Evolutionary conservation across 1,140 invertebrate species (phyloP).

Genomic region (Psix sp.): DNA sequence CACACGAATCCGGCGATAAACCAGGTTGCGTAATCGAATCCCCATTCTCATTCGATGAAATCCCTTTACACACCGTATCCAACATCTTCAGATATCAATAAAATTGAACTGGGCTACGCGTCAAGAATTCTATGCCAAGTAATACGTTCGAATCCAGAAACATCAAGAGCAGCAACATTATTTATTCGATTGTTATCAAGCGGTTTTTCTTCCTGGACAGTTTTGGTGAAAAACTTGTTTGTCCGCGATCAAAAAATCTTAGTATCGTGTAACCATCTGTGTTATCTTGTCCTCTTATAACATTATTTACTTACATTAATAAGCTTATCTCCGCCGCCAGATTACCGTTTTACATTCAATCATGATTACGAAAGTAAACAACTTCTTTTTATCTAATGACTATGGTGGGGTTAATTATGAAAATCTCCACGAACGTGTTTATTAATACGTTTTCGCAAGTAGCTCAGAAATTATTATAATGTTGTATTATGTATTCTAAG

Average conservation of each 20-base stretch:
- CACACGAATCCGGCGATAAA: constrained; percentile 65
- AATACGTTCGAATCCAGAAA: constrained; percentile 21
- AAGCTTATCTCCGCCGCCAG: too few relatives aligned
- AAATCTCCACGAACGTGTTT: too few relatives aligned
- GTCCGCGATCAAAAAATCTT: constrained; percentile 5
- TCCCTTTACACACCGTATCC: constrained; percentile 47
- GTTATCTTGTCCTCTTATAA: too few relatives aligned
- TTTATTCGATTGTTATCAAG: constrained; percentile 46
- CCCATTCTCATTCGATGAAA: constrained; percentile 56
- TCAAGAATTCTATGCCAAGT: constrained; percentile 41
- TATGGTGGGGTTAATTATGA: too few relatives aligned
- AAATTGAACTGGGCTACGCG: constrained; percentile 52
- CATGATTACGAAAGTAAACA: too few relatives aligned
- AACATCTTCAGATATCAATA: constrained; percentile 50
- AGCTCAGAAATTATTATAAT: too few relatives aligned
- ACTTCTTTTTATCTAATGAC: too few relatives aligned
- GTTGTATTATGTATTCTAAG: too few relatives aligned
- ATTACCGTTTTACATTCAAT: too few relatives aligned
- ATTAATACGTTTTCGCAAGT: too few relatives aligned
- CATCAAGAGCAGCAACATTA: constrained; percentile 24
- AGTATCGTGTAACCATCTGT: too few relatives aligned
- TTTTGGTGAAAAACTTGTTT: constrained; percentile 55
- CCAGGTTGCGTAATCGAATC: constrained; percentile 64
- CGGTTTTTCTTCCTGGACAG: constrained; percentile 26
- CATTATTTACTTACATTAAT: too few relatives aligned